phyloP scores from a whole-genome alignment of 2,113 vertebrate species.

The Trochalopteron elliotii region DNA sequence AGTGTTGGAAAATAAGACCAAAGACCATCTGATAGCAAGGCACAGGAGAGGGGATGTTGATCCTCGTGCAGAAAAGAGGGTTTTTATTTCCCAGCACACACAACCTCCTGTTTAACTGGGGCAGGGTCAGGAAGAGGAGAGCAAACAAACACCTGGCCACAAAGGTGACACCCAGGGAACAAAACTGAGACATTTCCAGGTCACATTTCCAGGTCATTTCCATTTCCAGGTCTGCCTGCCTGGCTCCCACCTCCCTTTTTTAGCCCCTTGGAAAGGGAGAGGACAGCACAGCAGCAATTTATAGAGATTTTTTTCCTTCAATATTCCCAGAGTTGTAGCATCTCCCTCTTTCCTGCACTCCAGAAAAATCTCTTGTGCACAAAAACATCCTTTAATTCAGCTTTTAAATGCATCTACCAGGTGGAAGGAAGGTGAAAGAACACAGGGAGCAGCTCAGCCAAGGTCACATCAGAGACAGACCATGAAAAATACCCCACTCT shows the following conservation, averaged over 20 bases:
- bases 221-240: not conserved
- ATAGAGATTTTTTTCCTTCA: not conserved
- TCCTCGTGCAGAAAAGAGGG: not conserved
- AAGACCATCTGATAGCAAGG: not conserved
- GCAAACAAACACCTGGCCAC: not conserved
- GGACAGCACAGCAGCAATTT: not conserved
- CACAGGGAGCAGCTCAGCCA: not conserved
- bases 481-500: not conserved
- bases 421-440: not conserved
- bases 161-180: not conserved
- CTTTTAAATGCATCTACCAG: not conserved
- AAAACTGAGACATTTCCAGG: not conserved
- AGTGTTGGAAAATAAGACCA: not conserved
- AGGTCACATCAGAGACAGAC: not conserved
- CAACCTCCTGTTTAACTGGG: fast-evolving
- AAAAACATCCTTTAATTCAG: not conserved
- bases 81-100: not conserved
- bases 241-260: not conserved
- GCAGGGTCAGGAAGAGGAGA: not conserved
- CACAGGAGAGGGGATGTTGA: not conserved
- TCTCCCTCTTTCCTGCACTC: not conserved
- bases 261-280: not conserved
- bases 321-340: fast-evolving
- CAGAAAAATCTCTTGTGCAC: not conserved
- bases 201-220: too few relatives aligned